Percentiles rank a stretch among this genome's conserved stretches.
phyloP scores from a whole-genome alignment of 1,140 invertebrate species.

The Bicyclus anynana region DNA sequence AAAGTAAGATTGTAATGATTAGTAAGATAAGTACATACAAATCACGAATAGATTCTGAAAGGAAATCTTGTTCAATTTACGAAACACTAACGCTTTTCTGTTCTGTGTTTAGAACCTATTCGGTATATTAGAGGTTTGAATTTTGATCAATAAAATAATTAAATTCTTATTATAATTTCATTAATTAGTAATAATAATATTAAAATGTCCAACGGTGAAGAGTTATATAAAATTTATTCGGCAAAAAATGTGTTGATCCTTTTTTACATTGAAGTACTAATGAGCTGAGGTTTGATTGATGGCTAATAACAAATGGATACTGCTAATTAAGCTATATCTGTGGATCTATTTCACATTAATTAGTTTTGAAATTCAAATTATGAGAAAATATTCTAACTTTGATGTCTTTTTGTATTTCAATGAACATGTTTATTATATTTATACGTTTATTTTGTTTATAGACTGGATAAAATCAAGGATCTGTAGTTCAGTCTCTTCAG shows the following conservation, averaged over 20 bases:
- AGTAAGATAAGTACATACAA: not conserved
- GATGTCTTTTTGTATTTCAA: not conserved
- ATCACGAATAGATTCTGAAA: not conserved
- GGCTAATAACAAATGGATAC: constrained; percentile 1
- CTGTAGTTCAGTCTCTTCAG: too few relatives aligned
- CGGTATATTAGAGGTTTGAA: too few relatives aligned
- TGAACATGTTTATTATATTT: not conserved
- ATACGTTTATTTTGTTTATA: too few relatives aligned
- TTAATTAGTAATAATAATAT: too few relatives aligned
- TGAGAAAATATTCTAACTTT: constrained; percentile 15
- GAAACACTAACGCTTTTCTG: too few relatives aligned
- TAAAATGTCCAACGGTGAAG: too few relatives aligned
- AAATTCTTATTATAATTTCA: too few relatives aligned
- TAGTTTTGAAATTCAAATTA: constrained; percentile 33
- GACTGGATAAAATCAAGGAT: too few relatives aligned
- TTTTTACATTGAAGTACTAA: not conserved
- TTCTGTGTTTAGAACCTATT: too few relatives aligned
- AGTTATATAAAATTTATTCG: not conserved
- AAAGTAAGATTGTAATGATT: not conserved
- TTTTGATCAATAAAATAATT: too few relatives aligned
- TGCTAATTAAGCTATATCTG: constrained; percentile 17
- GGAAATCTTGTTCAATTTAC: not conserved
- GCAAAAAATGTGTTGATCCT: not conserved
- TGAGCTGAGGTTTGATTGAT: constrained; percentile 5
- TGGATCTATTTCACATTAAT: constrained; percentile 31